phyloP scores from a whole-genome alignment of 2,113 vertebrate species.

The Dasypus novemcinctus region DNA sequence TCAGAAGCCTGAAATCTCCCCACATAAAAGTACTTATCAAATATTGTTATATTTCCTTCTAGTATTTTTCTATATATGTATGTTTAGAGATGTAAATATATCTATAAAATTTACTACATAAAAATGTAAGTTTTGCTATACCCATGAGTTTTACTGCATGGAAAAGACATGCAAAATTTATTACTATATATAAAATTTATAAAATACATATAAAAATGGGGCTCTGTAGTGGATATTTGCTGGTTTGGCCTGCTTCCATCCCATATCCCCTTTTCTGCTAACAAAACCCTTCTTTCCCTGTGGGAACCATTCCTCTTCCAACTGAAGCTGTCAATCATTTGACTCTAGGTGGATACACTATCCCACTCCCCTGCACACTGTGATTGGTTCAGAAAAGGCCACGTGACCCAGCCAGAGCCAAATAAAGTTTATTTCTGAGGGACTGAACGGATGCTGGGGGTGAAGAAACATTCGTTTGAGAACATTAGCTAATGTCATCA shows the following conservation, averaged over 20 bases:
- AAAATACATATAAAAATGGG: background rate
- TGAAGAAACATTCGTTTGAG: background rate
- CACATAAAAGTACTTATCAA: background rate
- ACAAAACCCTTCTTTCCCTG: background rate
- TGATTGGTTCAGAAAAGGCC: background rate
- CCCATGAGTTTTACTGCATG: background rate
- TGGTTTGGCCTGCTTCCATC: background rate
- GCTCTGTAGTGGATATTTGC: background rate
- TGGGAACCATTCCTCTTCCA: background rate
- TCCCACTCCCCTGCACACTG: background rate
- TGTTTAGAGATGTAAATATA: background rate
- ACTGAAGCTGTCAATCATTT: background rate
- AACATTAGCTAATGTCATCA: background rate
- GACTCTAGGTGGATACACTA: background rate
- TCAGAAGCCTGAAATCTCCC: background rate
- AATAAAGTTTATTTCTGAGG: background rate
- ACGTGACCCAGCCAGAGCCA: background rate
- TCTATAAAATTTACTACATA: too few relatives aligned
- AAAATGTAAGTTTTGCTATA: background rate
- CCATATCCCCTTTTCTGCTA: background rate
- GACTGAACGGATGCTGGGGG: background rate
- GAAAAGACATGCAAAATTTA: background rate
- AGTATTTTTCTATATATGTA: background rate
- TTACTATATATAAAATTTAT: background rate
- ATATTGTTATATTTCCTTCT: background rate